phyloP scores from a whole-genome alignment of 2,797 vertebrate genomes.

The Lepilemur septentrionalis region DNA sequence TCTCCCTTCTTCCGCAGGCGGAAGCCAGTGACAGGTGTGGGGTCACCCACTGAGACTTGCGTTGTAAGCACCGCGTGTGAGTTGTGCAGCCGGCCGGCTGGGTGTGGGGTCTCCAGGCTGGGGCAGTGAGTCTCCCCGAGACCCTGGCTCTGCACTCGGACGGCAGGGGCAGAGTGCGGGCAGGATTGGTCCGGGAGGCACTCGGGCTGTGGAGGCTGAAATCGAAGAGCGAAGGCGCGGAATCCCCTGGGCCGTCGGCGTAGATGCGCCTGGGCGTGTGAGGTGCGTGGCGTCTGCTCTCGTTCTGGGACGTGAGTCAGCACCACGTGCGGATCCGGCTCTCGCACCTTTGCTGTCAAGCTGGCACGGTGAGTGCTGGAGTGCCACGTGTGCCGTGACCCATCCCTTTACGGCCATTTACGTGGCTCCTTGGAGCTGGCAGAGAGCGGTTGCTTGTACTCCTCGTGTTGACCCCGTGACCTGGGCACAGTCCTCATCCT shows the following conservation, averaged over 20 bases:
- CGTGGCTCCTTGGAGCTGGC: rapidly evolving
- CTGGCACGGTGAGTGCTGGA: rapidly evolving
- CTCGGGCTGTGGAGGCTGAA: no score
- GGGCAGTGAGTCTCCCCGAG: not conserved
- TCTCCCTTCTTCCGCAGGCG: not conserved
- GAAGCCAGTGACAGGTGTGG: not conserved
- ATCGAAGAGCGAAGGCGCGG: rapidly evolving
- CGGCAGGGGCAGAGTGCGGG: not conserved
- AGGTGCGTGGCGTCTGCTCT: rapidly evolving
- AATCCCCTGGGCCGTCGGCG: not conserved
- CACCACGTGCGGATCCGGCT: rapidly evolving
- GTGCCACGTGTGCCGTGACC: rapidly evolving
- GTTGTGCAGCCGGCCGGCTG: not conserved
- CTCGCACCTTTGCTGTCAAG: rapidly evolving
- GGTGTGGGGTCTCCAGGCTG: not conserved
- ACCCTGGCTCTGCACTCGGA: not conserved
- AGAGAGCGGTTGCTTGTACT: rapidly evolving
- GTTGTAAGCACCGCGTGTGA: not conserved
- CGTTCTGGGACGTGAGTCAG: rapidly evolving
- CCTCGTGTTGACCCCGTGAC: not conserved
- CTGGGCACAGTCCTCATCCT: rapidly evolving
- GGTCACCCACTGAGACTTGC: not conserved
- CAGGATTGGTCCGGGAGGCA: not conserved
- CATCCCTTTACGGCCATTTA: rapidly evolving
- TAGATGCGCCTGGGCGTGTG: rapidly evolving